These are phyloP conservation scores for Sinelater perroti DNA, from an alignment of 2,888 invertebrate species.

Conservation along the genomic window DNA sequence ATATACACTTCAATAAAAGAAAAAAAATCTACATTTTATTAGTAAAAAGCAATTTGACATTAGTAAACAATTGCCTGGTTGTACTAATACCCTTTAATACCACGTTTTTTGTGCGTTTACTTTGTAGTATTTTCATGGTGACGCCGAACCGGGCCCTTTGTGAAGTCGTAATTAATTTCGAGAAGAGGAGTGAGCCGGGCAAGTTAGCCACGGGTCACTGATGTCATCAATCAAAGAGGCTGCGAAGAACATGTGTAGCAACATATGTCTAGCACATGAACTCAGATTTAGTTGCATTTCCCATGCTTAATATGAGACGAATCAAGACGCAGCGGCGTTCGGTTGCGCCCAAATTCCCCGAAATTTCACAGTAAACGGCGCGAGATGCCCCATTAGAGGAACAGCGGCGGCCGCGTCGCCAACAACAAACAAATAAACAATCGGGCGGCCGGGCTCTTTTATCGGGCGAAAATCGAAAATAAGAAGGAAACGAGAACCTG, in stretches of 20 bases:
- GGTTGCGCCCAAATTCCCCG: slow-evolving; percentile 28
- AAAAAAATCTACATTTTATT: too few species aligned
- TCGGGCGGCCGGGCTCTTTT: neutral
- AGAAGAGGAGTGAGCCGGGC: neutral
- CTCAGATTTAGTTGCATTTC: slow-evolving; percentile 43
- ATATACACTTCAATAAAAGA: too few species aligned
- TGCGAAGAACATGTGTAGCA: slow-evolving; percentile 42
- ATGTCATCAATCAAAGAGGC: slow-evolving; percentile 53
- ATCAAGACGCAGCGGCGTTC: slow-evolving; percentile 32
- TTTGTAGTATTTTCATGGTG: too few species aligned
- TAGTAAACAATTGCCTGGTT: too few species aligned
- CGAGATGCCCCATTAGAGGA: neutral
- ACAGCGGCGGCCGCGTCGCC: neutral
- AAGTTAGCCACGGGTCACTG: slow-evolving; percentile 54
- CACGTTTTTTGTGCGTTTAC: too few species aligned
- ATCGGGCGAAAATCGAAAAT: neutral
- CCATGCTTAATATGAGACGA: slow-evolving; percentile 42
- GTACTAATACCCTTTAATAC: too few species aligned
- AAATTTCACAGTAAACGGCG: slow-evolving; percentile 30
- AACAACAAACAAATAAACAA: neutral
- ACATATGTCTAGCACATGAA: slow-evolving; percentile 53
- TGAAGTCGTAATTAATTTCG: slow-evolving; percentile 8
- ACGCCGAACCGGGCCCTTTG: too few species aligned
- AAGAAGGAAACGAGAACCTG: neutral
- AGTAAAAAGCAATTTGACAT: too few species aligned